Conservation (phyloP, 2,113 vertebrate species). For the Cochlearius cochlearius region DNA sequence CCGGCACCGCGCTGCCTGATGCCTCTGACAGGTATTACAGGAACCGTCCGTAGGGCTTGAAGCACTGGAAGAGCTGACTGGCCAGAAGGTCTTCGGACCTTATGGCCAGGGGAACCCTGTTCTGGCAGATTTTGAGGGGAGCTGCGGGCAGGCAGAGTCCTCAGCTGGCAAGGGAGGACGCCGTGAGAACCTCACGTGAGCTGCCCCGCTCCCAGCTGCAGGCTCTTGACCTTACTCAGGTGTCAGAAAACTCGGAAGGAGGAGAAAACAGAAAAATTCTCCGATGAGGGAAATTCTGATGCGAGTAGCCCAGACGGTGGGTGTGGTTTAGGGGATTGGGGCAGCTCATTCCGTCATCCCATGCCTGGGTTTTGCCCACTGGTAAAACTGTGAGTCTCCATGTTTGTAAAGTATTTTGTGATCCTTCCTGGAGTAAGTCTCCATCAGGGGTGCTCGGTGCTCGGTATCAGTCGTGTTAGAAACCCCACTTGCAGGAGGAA, state of each 20-base stretch:
- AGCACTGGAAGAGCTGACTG: background rate
- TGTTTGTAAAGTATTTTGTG: rapidly evolving
- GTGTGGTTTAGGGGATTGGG: too few relatives aligned
- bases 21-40: background rate
- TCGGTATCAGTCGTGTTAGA: background rate
- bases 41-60: background rate
- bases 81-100: background rate
- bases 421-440: rapidly evolving
- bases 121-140: background rate
- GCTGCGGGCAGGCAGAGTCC: background rate
- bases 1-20: background rate
- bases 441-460: rapidly evolving
- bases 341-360: rapidly evolving
- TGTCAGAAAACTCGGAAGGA: background rate
- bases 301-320: rapidly evolving
- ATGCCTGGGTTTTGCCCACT: rapidly evolving
- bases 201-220: background rate
- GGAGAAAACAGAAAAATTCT: background rate
- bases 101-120: background rate
- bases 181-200: background rate
- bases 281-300: background rate
- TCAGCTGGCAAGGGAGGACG: background rate
- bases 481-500: background rate
- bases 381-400: background rate
- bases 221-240: background rate